Conservation (phyloP, 2,888 invertebrate species). For the Drosophila aldrichi region DNA sequence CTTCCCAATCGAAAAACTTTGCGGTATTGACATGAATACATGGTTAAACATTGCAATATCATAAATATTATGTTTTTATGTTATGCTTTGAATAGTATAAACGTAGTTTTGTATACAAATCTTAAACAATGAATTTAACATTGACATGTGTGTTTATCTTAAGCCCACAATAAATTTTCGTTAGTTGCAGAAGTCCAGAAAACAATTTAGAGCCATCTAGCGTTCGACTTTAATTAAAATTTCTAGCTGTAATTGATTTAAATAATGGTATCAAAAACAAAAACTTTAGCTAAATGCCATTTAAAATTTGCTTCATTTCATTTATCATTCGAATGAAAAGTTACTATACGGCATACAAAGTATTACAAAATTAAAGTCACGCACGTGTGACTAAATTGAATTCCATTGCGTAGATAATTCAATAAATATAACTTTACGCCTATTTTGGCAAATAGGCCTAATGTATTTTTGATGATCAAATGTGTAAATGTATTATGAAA, state of each 20-base stretch:
- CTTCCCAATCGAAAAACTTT: neutral
- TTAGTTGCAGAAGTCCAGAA: too few relatives aligned
- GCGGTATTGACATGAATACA: constrained; percentile 1
- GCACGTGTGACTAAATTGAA: constrained; percentile 24
- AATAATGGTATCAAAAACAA: too few relatives aligned
- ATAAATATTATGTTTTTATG: neutral
- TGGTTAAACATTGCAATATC: neutral
- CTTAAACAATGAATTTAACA: neutral
- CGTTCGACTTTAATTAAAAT: neutral
- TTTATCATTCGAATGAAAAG: too few relatives aligned
- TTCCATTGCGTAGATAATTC: constrained; percentile 10
- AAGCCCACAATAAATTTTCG: neutral
- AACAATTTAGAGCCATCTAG: neutral
- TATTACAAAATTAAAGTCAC: constrained; percentile 33
- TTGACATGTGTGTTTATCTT: neutral
- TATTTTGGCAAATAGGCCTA: constrained; percentile 15
- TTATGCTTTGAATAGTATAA: neutral
- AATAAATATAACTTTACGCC: neutral
- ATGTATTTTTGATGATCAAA: constrained; percentile 50
- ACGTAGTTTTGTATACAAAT: neutral
- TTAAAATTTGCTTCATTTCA: too few relatives aligned
- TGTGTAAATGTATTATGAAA: constrained; percentile 1
- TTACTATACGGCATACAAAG: too few relatives aligned
- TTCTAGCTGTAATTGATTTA: neutral
- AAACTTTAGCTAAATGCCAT: too few relatives aligned